These are phyloP conservation scores for Heteromurus nitidus DNA, from an alignment of 2,888 invertebrate species.

Conservation along the genomic window DNA sequence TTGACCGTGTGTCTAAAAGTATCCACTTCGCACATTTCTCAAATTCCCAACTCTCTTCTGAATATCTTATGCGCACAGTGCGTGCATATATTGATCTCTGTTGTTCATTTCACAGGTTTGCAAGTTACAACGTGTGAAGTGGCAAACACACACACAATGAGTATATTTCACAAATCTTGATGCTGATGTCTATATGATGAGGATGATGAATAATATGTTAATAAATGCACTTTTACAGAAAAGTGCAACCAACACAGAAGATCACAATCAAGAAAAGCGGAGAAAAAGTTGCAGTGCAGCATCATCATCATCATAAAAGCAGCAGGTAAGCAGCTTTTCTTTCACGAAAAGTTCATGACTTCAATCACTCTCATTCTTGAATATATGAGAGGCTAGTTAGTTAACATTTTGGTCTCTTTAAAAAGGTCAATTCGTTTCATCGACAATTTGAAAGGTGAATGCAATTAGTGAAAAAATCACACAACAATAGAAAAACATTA, in stretches of 20 bases:
- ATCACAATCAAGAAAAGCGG: background rate
- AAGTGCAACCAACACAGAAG: background rate
- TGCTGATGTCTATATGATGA: background rate
- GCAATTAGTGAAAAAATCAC: background rate
- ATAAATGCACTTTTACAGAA: constrained; percentile 23
- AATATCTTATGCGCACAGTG: no score
- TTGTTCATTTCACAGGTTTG: background rate
- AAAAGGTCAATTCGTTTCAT: constrained; percentile 1
- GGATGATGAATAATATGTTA: constrained; percentile 26
- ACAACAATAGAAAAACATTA: background rate
- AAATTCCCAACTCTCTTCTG: no score
- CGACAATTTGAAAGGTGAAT: constrained; percentile 5
- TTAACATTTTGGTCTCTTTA: background rate
- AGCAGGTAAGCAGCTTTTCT: constrained; percentile 3
- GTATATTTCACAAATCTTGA: background rate
- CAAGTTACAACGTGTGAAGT: constrained; percentile 24
- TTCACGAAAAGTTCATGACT: constrained; percentile 27
- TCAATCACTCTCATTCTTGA: background rate
- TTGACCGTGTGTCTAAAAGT: no score
- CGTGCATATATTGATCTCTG: background rate
- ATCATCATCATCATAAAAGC: background rate
- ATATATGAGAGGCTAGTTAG: background rate
- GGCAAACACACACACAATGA: constrained; percentile 1
- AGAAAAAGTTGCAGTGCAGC: constrained; percentile 17
- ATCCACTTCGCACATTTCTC: no score